Conservation (phyloP, 2,888 invertebrate genomes). For the Trachelus tabidus region DNA sequence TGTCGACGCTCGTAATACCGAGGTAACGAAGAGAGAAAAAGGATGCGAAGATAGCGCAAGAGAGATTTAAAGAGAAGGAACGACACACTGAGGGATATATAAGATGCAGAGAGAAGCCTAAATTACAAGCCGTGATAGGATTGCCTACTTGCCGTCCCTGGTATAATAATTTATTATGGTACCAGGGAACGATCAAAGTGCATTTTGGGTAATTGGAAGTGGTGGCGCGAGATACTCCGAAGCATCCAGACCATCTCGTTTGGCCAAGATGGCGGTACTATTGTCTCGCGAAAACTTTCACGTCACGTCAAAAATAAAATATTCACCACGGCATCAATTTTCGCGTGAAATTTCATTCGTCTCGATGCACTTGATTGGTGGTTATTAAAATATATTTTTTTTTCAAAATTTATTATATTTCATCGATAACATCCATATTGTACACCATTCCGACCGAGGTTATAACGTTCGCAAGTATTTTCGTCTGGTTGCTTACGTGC, state of each 20-base stretch:
- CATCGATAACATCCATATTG: not conserved
- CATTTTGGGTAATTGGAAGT: conserved; percentile 18
- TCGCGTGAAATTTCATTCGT: not conserved
- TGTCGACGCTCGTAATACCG: not conserved
- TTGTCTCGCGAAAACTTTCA: conserved; percentile 19
- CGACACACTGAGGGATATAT: not conserved
- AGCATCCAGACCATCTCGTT: not conserved
- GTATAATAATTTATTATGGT: conserved; percentile 8
- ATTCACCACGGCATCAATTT: not conserved
- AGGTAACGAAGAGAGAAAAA: not conserved
- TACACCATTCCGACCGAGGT: not conserved
- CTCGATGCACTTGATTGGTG: not conserved
- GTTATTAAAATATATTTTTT: not conserved
- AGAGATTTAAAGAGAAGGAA: not conserved
- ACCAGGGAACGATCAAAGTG: not conserved
- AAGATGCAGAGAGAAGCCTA: not conserved
- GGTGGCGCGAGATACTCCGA: not conserved
- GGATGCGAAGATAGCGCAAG: not conserved
- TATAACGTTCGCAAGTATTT: not conserved
- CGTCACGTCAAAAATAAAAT: conserved; percentile 16
- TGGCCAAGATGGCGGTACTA: conserved; percentile 8
- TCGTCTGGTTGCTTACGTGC: not conserved
- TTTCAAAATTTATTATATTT: not conserved
- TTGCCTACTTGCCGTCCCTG: not conserved
- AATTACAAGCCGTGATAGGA: not conserved